Evolutionary conservation across 2,797 vertebrate genomes (phyloP).

Genomic region (Acomys russatus): DNA sequence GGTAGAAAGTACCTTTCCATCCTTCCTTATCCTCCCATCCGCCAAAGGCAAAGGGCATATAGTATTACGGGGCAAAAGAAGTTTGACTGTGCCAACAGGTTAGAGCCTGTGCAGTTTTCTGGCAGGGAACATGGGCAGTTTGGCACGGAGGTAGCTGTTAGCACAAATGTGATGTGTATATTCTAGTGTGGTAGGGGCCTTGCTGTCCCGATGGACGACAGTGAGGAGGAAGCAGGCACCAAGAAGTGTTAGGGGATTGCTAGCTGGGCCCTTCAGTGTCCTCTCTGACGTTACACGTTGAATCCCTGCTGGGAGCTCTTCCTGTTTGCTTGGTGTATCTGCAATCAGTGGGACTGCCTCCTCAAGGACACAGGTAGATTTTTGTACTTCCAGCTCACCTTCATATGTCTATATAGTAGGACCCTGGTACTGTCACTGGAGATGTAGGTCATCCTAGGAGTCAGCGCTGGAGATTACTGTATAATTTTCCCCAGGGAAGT

Average conservation of each 20-base stretch:
- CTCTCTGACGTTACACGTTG: not conserved
- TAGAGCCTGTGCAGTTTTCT: conserved; percentile 58
- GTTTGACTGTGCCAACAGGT: conserved; percentile 69
- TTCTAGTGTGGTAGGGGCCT: not conserved
- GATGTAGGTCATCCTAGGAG: conserved; percentile 51
- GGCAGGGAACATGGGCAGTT: conserved; percentile 36
- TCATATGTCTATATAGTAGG: conserved; percentile 33
- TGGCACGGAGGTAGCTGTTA: conserved; percentile 7
- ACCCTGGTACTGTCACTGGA: not conserved
- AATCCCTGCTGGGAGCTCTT: not conserved
- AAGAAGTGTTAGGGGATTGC: not conserved
- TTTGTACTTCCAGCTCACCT: not conserved
- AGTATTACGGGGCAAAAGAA: conserved; percentile 43
- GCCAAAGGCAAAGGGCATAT: conserved; percentile 18
- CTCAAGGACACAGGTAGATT: conserved; percentile 31
- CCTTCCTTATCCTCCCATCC: not conserved
- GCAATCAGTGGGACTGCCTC: conserved; percentile 1
- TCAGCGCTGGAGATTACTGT: conserved; percentile 39
- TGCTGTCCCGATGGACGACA: not conserved
- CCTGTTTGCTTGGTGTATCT: conserved; percentile 44
- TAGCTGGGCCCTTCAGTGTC: not conserved
- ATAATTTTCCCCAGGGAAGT: conserved; percentile 49
- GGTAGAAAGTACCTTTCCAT: not conserved
- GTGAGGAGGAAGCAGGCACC: not conserved
- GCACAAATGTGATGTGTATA: conserved; percentile 18